phyloP scores from a whole-genome alignment of 2,888 invertebrate species.

The Tiphia femorata region DNA sequence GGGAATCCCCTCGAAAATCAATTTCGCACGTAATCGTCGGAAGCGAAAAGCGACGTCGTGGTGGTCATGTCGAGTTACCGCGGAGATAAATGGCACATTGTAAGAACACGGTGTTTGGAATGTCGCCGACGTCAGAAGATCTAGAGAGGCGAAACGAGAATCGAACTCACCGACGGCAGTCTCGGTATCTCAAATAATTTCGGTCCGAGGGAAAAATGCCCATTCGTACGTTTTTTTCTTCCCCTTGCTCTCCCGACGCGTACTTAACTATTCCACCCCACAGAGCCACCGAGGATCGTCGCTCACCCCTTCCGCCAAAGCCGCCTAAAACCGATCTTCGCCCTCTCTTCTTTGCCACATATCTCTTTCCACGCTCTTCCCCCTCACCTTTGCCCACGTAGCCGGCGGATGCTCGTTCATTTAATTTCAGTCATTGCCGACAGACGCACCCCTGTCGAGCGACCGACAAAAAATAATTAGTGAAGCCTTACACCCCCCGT shows the following conservation, averaged over 20 bases:
- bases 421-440: conserved; percentile 67
- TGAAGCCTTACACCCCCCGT: conserved; percentile 64
- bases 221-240: conserved; percentile 51
- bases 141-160: conserved; percentile 20
- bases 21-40: too few species aligned
- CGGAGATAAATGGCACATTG: too few species aligned
- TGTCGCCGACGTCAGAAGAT: background rate
- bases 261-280: conserved; percentile 16
- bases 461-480: conserved; percentile 69
- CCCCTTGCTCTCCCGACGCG: background rate
- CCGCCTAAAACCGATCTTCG: conserved; percentile 39
- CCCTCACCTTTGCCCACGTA: conserved; percentile 17
- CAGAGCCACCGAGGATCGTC: conserved; percentile 14
- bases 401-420: conserved; percentile 61
- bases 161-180: conserved; percentile 19
- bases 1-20: too few species aligned
- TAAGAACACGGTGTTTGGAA: too few species aligned
- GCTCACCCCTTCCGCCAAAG: conserved; percentile 22
- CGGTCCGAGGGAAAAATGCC: conserved; percentile 49
- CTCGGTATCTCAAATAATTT: conserved; percentile 51
- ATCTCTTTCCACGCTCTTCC: conserved; percentile 19
- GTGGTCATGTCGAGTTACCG: too few species aligned
- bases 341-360: conserved; percentile 19
- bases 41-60: too few species aligned
- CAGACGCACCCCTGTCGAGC: conserved; percentile 65